A percentile compares a stretch with the other conserved stretches of the same genome.
These are phyloP conservation scores for Danio choprae DNA, from an alignment of 2,797 vertebrate species.

Conservation along the genomic window DNA sequence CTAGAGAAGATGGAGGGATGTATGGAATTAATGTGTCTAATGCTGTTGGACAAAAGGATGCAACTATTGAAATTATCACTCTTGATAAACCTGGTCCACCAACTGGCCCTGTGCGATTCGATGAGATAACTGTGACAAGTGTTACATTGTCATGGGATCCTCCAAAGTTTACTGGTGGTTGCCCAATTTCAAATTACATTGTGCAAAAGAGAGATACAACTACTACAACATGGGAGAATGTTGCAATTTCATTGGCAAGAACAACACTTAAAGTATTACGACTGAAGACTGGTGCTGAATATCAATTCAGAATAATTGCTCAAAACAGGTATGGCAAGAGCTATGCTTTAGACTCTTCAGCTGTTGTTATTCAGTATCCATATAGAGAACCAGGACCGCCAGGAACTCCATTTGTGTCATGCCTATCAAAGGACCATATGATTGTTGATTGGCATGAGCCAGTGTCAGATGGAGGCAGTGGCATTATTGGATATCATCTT, in stretches of 20 bases:
- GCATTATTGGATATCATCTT: slow-evolving; percentile 94
- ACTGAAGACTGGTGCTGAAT: slow-evolving; percentile 95
- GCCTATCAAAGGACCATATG: slow-evolving; percentile 91
- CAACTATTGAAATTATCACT: slow-evolving; percentile 91
- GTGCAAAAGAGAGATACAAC: slow-evolving; percentile 98
- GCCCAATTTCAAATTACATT: slow-evolving; percentile 95
- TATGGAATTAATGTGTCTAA: slow-evolving; percentile 91
- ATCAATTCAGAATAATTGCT: slow-evolving; percentile 98
- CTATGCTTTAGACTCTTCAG: slow-evolving; percentile 90
- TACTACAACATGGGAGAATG: slow-evolving; percentile 90
- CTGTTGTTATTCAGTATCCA: slow-evolving; percentile 93
- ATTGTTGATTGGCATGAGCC: slow-evolving; percentile 96
- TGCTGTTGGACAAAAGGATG: slow-evolving; percentile 89
- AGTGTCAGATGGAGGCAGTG: slow-evolving; percentile 92
- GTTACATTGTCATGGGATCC: slow-evolving; percentile 94
- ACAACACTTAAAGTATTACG: slow-evolving; percentile 90
- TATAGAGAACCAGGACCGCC: slow-evolving; percentile 98
- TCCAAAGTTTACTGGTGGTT: slow-evolving; percentile 91
- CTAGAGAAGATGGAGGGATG: slow-evolving; percentile 91
- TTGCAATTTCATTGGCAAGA: slow-evolving; percentile 90
- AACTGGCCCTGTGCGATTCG: slow-evolving; percentile 91
- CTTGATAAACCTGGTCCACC: slow-evolving; percentile 98
- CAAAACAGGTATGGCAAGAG: slow-evolving; percentile 98
- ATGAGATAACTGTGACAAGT: slow-evolving; percentile 95
- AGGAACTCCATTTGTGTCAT: slow-evolving; percentile 92